These are phyloP conservation scores for Phyllostomus hastatus DNA, from an alignment of 2,113 vertebrate species.

Conservation along the genomic window DNA sequence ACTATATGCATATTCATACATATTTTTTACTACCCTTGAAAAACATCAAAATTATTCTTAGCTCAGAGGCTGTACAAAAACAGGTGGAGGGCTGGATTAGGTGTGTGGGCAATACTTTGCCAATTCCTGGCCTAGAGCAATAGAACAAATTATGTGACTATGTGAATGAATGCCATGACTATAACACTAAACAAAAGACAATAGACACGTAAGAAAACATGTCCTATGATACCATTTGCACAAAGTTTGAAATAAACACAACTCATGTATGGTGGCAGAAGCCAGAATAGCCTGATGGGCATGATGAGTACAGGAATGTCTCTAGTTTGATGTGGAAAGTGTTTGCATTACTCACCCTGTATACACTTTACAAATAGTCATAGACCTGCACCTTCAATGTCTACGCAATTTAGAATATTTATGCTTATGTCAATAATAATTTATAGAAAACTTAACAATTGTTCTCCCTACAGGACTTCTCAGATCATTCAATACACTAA, in stretches of 20 bases:
- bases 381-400: neutral
- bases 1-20: neutral
- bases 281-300: neutral
- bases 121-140: neutral
- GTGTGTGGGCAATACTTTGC: neutral
- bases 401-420: neutral
- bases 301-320: neutral
- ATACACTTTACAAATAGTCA: neutral
- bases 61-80: neutral
- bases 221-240: neutral
- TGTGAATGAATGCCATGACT: neutral
- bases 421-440: neutral
- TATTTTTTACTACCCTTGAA: neutral
- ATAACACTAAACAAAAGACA: neutral
- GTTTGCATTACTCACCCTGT: neutral
- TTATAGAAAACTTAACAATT: neutral
- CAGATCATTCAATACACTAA: neutral
- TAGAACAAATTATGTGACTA: neutral
- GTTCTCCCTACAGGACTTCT: neutral
- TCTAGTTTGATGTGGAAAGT: neutral
- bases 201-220: neutral
- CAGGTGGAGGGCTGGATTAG: neutral
- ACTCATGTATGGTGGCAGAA: neutral
- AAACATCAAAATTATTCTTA: neutral
- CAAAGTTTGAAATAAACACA: neutral